Conservation (phyloP, 2,888 invertebrate genomes). For the Oligia fasciuncula region DNA sequence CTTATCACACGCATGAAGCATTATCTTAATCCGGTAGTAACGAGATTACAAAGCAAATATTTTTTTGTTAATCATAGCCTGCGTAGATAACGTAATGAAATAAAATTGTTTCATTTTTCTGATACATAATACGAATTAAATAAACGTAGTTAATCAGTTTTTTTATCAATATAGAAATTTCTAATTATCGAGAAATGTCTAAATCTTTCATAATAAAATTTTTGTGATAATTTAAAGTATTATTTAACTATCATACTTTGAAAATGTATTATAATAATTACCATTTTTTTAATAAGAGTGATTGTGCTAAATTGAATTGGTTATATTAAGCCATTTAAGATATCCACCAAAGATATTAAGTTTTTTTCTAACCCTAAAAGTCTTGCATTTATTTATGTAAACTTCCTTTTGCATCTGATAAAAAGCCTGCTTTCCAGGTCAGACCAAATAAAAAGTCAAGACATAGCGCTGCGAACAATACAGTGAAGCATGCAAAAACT, state of each 20-base stretch:
- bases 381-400: constrained; percentile 18
- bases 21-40: constrained; percentile 30
- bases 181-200: constrained; percentile 15
- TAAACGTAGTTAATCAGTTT: background rate
- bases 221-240: constrained; percentile 39
- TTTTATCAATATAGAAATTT: background rate
- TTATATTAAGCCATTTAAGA: constrained; percentile 20
- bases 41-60: background rate
- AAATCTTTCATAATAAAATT: constrained; percentile 29
- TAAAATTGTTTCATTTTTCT: background rate
- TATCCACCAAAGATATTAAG: constrained; percentile 55
- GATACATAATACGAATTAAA: background rate
- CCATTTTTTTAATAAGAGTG: background rate
- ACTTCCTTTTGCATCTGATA: background rate
- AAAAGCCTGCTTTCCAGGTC: background rate
- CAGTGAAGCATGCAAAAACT: no score
- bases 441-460: no score
- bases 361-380: constrained; percentile 15
- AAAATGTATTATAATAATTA: constrained; percentile 16
- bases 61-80: constrained; percentile 3
- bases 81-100: constrained; percentile 5
- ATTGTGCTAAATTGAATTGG: constrained; percentile 27
- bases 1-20: constrained; percentile 6
- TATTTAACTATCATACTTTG: constrained; percentile 16
- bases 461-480: no score